Base-by-base conservation (phyloP, 2,113 vertebrate species). In the Furnarius figulus region DNA sequence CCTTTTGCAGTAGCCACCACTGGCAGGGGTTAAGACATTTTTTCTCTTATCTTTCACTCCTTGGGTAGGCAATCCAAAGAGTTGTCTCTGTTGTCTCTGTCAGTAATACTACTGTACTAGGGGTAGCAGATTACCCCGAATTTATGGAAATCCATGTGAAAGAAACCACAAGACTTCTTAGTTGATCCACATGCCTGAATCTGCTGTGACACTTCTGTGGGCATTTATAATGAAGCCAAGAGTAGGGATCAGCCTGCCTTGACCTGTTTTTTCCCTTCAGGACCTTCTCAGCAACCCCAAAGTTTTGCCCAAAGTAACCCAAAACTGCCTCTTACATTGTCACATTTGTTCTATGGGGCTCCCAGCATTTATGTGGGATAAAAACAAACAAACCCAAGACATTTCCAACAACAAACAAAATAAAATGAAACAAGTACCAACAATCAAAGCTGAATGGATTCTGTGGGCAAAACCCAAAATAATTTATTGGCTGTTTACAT, bases 371-470 rank as follows among this genome's bases (percentile, higher is more conserved):
- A 22, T 44, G 25, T 67, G 85, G 24, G n/a, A n/a, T 39, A 88
- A 86, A 93, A 90, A 33, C 79, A 88, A 91, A 83, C 55, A 53
- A 86, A 95, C 42, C 21, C 47, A 50, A 94, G 52, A 63, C 35
- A 40, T 74, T 94, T 86, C 31, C 55, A 96, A 80, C 50, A 96
- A 83, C 75, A 91, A 97, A 96, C 89, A 66, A 85, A 94, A 85
- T 71, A 74, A 90, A 95, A 85, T 56, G 56, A 90, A 92, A 40
- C 63, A 91, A 85, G 83, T 53, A 92, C 52, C 30, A 93, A 87
- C 85, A 94, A 86, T 68, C 78, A 96, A 94, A 94, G 44, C 67
- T 65, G 65, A 47, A 56, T 75, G 44, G 61, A 84, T 93, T 93
- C 82, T 95, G 85, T 84, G 90, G 87, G 93, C 52, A 94, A 93